Conservation (phyloP, 1,140 invertebrate species). For the Aphelenchoides besseyi region DNA sequence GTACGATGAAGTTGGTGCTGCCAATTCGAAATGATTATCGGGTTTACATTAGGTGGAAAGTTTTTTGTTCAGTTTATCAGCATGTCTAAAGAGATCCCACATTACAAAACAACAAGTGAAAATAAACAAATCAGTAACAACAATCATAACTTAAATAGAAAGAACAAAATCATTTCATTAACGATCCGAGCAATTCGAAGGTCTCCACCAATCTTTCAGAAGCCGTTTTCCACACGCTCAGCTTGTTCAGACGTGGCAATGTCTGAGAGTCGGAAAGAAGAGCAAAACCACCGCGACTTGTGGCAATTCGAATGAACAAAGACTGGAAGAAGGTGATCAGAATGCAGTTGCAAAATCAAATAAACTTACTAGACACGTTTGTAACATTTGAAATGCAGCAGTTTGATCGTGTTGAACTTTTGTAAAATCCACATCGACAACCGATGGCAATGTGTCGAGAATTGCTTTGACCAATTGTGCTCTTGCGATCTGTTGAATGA, state of each 20-base stretch:
- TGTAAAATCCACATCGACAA: background rate
- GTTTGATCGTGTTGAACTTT: background rate
- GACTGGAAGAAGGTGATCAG: background rate
- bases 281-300: conserved; percentile 1
- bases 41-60: background rate
- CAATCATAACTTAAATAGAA: too few relatives aligned
- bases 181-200: background rate
- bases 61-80: background rate
- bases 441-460: background rate
- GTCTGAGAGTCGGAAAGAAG: background rate
- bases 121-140: too few relatives aligned
- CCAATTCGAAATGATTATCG: background rate
- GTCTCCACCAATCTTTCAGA: background rate
- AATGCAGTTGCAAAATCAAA: background rate
- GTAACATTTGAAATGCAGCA: background rate
- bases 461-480: background rate
- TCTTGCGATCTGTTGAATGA: background rate
- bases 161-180: background rate
- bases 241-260: background rate
- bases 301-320: background rate
- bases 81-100: background rate
- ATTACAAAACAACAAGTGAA: conserved; percentile 1
- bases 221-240: background rate
- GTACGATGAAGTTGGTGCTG: background rate
- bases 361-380: background rate